These are phyloP conservation scores for Tiliqua scincoides DNA, from an alignment of 2,113 vertebrate genomes.

Conservation along the genomic window DNA sequence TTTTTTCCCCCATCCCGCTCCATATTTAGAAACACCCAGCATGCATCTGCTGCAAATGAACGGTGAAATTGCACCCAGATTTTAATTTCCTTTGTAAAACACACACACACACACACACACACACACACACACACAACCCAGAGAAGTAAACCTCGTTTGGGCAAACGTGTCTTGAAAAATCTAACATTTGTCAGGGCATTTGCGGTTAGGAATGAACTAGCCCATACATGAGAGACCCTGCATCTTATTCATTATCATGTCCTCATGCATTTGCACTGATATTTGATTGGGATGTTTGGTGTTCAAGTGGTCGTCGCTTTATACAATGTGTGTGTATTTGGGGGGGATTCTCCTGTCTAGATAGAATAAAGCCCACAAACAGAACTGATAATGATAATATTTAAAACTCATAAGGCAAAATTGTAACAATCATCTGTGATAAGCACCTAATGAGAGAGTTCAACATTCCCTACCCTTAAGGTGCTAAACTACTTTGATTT, in stretches of 20 bases:
- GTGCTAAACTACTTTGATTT: no score
- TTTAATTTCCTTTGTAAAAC: neutral
- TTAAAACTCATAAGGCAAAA: neutral
- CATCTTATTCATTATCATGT: neutral
- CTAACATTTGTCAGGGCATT: neutral
- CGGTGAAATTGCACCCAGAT: neutral
- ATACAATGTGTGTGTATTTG: no score
- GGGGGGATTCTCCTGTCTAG: no score
- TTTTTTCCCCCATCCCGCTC: neutral
- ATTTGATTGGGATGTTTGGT: neutral
- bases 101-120: neutral
- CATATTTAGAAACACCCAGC: slow-evolving; percentile 24
- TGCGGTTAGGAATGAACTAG: neutral
- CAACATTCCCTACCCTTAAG: neutral
- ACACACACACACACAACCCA: neutral
- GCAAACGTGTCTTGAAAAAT: neutral
- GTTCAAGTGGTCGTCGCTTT: neutral
- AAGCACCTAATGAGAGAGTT: neutral
- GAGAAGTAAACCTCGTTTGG: neutral
- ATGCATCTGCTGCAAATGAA: neutral
- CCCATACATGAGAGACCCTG: neutral
- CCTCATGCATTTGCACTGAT: neutral
- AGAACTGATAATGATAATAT: no score
- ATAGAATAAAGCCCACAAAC: neutral
- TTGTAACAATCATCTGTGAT: neutral